Conservation (phyloP, 2,797 vertebrate genomes). For the Halcyon badia region DNA sequence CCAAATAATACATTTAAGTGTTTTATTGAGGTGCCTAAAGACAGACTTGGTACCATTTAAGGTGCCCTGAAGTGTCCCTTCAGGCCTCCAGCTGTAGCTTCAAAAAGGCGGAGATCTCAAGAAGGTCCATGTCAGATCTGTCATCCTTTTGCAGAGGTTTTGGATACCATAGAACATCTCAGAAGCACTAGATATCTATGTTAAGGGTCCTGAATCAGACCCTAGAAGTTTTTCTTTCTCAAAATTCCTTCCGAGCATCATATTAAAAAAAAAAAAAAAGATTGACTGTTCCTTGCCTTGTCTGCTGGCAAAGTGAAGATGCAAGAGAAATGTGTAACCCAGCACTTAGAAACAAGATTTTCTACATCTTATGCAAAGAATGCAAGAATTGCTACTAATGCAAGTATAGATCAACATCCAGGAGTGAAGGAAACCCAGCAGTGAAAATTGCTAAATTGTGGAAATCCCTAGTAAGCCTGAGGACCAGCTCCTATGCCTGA, state of each 20-base stretch:
- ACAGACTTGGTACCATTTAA: not conserved
- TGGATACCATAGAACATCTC: not conserved
- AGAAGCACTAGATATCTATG: not conserved
- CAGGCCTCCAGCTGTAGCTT: not conserved
- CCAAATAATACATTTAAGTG: not conserved
- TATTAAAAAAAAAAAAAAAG: not conserved
- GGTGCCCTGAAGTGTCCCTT: not conserved
- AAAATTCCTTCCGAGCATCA: not conserved
- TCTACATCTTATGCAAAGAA: not conserved
- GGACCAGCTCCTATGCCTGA: not conserved
- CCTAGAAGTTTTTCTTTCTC: not conserved
- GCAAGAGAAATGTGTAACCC: not conserved
- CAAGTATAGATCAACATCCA: not conserved
- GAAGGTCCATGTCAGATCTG: not conserved
- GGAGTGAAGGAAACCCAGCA: not conserved
- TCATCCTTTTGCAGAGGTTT: not conserved
- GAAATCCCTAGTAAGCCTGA: not conserved
- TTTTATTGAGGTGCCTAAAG: not conserved
- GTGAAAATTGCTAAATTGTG: not conserved
- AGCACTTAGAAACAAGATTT: not conserved
- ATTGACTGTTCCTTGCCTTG: not conserved
- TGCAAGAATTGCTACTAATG: not conserved
- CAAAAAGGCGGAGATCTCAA: not conserved
- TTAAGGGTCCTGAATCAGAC: not conserved
- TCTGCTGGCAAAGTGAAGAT: not conserved